Evolutionary conservation across 2,888 invertebrate species (phyloP), one percentile per base, ranked within the genome.

Genomic region (Nomada lathburiana): DNA sequence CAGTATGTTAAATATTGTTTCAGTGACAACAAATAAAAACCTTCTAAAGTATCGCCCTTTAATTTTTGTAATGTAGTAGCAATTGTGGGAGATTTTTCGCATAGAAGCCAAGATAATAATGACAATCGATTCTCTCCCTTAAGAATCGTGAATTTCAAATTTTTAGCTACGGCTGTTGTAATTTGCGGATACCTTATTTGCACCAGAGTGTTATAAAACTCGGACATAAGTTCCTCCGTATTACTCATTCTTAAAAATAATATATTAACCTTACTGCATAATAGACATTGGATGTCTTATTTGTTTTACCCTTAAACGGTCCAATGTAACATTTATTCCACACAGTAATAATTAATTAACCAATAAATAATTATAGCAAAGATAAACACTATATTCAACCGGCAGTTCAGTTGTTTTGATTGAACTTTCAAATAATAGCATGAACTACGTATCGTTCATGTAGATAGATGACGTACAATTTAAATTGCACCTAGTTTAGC

Each of bases 131-230:
- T 90, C 29, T 86, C 82, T 47, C 86, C 88, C 0, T 57, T 71
- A 0, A 92, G 86, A 70, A 92, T 83, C 4, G 80, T 85, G 1
- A 63, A 50, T 74, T 87, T 82, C 59, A 91, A 79, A 59, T 90
- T 84, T 26, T 86, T 69, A 16, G 78, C 72, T 26, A 80, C 64
- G 0, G 80, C 85, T 70, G 89, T 89, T n/a, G 90, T 91, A 76
- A 92, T 86, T 67, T 89, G 88, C 5, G 92, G 91, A 86, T 92
- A 92, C 69, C 85, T 82, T 36, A 92, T 63, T 44, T 86, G 84
- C 47, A 88, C 68, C 10, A 92, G 83, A 13, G 68, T 83, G 16
- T 90, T 84, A 55, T 92, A 92, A 57, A 92, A 82, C 23, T 87
- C 81, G 5, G 44, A 62, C 62, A 88, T 76, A 62, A 90, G 47